Base-by-base conservation (phyloP, 2,888 invertebrate species). In the Polyommatus icarus region DNA sequence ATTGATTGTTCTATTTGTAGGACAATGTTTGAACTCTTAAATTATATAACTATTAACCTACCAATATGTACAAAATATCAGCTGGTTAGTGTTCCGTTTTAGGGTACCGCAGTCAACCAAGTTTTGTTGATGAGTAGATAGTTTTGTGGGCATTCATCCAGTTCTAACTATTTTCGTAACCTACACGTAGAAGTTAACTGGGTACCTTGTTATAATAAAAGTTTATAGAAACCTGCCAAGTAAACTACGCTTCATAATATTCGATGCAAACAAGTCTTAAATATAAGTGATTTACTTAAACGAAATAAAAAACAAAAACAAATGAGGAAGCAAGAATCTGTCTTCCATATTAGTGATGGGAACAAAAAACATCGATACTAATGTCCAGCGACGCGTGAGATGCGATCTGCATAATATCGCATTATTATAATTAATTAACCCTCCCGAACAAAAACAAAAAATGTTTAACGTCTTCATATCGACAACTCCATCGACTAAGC, bases 351-450 rank as follows among this genome's bases (percentile, higher is more conserved):
- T 71, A 77, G 77, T 78, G 78, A 50, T 50, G 50, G 57, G 57
- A 78, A 76, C 59, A 54, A 76, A 78, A 59, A 54, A 76, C 46
- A 79, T 75, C 83, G 81, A 81, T 81, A 84, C 79, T 83, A 84
- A 86, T 80, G 85, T 86, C 84, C 85, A 87, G 78, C 84, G 89
- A 89, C 83, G 87, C 90, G 85, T 89, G 84, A 90, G 89, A 92
- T 89, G 83, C 86, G 92, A 92, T 93, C 90, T 90, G 91, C 91
- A 92, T 91, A 92, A 90, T 92, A 90, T 89, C 89, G 86, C 87
- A 88, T 90, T 90, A 92, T 92, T 92, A 92, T 93, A 92, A 93
- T 92, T 91, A 92, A 93, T 92, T 91, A 90, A 87, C 85, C 85
- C 83, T 84, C 83, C 86, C 84, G 85, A 89, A 91, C 90, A 87